phyloP scores from a whole-genome alignment of 2,797 vertebrate genomes.

The Esox masquinongy region DNA sequence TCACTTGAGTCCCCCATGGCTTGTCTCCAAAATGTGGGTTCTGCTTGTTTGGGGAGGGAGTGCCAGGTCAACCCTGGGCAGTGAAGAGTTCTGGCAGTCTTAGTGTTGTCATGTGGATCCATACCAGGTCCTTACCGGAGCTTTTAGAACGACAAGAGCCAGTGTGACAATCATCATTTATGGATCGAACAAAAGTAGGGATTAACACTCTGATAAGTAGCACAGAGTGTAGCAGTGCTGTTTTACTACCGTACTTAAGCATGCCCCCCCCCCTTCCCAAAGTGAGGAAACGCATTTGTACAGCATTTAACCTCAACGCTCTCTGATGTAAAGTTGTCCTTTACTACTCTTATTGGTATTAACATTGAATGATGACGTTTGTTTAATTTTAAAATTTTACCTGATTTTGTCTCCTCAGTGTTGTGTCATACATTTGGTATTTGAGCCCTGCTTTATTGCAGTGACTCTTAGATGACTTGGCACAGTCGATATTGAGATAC shows the following conservation, averaged over 20 bases:
- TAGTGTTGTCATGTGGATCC: constrained; percentile 5
- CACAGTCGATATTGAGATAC: too few species aligned
- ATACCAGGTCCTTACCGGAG: neutral
- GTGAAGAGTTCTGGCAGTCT: neutral
- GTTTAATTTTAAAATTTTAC: too few species aligned
- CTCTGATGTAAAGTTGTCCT: neutral
- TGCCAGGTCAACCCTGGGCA: neutral
- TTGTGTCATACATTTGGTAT: too few species aligned
- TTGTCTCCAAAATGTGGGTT: neutral
- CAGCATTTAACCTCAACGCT: neutral
- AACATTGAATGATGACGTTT: neutral
- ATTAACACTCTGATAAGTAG: neutral
- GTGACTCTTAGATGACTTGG: too few species aligned
- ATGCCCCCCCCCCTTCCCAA: neutral
- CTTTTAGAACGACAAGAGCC: neutral
- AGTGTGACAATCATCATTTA: constrained; percentile 7
- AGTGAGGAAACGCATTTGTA: neutral
- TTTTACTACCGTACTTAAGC: neutral
- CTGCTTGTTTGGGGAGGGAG: neutral
- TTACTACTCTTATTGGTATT: neutral
- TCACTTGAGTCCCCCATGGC: neutral
- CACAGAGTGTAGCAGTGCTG: neutral
- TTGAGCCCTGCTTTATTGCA: too few species aligned
- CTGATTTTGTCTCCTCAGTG: neutral
- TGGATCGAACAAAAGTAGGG: constrained; percentile 4